These are phyloP conservation scores for Tigriopus japonicus DNA, from an alignment of 1,140 invertebrate genomes.

Conservation along the genomic window DNA sequence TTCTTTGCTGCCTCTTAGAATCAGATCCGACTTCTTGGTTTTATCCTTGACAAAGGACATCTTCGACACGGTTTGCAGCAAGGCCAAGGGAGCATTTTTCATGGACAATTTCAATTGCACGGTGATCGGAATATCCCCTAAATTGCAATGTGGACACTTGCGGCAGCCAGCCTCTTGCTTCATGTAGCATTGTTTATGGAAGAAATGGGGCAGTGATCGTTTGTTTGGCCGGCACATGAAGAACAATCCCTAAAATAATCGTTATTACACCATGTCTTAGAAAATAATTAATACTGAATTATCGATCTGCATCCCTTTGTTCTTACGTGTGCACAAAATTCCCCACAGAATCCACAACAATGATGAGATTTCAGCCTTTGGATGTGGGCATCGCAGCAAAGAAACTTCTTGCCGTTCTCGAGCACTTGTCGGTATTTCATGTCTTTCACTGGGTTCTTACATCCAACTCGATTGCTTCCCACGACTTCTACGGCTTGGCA, in stretches of 20 bases:
- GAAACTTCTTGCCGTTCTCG: slow-evolving; percentile 54
- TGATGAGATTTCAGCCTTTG: slow-evolving; percentile 56
- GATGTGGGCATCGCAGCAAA: slow-evolving; percentile 61
- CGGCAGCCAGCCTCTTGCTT: neutral
- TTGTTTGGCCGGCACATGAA: slow-evolving; percentile 7
- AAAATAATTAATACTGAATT: too few species aligned
- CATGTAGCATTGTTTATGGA: slow-evolving; percentile 13
- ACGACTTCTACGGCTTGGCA: slow-evolving; percentile 58
- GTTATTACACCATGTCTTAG: too few species aligned
- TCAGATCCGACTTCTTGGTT: neutral
- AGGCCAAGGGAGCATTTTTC: slow-evolving; percentile 6
- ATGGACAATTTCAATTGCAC: slow-evolving; percentile 14
- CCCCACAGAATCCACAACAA: slow-evolving; percentile 71
- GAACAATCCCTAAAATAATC: slow-evolving; percentile 6
- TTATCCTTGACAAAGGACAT: slow-evolving; percentile 9
- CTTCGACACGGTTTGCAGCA: slow-evolving; percentile 12
- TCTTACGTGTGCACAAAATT: slow-evolving; percentile 69
- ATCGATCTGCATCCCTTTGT: too few species aligned
- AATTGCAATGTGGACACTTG: slow-evolving; percentile 11
- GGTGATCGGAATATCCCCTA: neutral
- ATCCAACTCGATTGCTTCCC: slow-evolving; percentile 54
- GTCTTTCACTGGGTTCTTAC: slow-evolving; percentile 48
- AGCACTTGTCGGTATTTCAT: slow-evolving; percentile 44
- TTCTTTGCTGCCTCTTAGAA: neutral
- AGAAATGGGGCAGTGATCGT: slow-evolving; percentile 13